Evolutionary conservation across 2,888 invertebrate species (phyloP).

Genomic region (Icerya purchasi): DNA sequence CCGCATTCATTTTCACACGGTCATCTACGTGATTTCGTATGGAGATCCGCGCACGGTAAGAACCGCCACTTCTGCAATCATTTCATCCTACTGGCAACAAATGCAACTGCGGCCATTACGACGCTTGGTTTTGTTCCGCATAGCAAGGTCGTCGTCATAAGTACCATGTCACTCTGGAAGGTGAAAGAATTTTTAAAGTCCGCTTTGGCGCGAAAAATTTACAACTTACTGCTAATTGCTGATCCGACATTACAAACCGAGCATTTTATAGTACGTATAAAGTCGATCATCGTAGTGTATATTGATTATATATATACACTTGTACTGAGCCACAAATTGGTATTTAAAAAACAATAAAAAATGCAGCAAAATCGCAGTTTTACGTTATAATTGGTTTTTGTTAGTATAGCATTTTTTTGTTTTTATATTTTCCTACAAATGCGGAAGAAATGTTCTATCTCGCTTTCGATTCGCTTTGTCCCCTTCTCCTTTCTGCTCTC

Average conservation of each 20-base stretch:
- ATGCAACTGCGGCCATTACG: slow-evolving; percentile 6
- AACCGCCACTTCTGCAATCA: slow-evolving; percentile 7
- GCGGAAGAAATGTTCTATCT: too few relatives aligned
- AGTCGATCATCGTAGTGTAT: too few relatives aligned
- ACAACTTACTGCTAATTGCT: slow-evolving; percentile 42
- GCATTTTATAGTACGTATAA: slow-evolving; percentile 8
- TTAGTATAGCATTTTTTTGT: too few relatives aligned
- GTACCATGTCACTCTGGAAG: slow-evolving; percentile 51
- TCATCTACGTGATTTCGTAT: slow-evolving; percentile 6
- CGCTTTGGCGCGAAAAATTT: slow-evolving; percentile 37
- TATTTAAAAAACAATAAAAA: too few relatives aligned
- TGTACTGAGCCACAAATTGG: too few relatives aligned
- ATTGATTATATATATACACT: too few relatives aligned
- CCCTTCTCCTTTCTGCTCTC: too few relatives aligned
- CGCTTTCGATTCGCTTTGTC: too few relatives aligned
- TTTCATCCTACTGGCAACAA: slow-evolving; percentile 11
- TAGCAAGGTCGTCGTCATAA: slow-evolving; percentile 33
- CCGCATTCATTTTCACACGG: not conserved
- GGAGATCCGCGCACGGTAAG: not conserved
- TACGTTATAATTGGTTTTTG: too few relatives aligned
- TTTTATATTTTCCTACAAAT: too few relatives aligned
- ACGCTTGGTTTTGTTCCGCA: slow-evolving; percentile 6
- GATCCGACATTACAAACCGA: slow-evolving; percentile 17
- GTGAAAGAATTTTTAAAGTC: slow-evolving; percentile 45
- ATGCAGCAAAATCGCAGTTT: too few relatives aligned